A percentile compares a stretch with the other conserved stretches of the same genome.
Evolutionary conservation across 1,140 invertebrate species (phyloP).

Genomic region (Brachionus rotundiformis): DNA sequence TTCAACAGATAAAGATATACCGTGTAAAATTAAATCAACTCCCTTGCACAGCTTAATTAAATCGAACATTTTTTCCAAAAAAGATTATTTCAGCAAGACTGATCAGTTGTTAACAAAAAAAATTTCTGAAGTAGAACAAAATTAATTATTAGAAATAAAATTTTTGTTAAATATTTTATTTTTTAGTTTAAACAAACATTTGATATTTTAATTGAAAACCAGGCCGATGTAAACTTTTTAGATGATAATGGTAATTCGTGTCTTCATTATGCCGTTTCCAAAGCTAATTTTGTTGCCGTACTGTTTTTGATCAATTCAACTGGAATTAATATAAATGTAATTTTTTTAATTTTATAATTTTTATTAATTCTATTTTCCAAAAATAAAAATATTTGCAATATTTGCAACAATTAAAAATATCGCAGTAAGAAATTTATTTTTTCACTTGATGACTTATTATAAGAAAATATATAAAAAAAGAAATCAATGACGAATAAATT

Average conservation of each 20-base stretch:
- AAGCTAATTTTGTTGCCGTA: conserved; percentile 3
- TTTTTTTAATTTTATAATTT: not conserved
- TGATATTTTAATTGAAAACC: not conserved
- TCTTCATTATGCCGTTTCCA: conserved; percentile 32
- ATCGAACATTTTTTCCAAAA: conserved; percentile 39
- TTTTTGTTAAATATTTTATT: not conserved
- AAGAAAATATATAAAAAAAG: no score
- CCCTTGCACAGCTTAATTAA: conserved; percentile 18
- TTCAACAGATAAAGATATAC: not conserved
- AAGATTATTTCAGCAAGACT: not conserved
- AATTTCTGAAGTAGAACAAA: not conserved
- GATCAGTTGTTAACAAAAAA: not conserved
- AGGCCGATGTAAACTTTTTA: not conserved
- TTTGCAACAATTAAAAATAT: not conserved
- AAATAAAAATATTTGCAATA: not conserved
- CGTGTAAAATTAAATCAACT: conserved; percentile 21
- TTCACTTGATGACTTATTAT: no score
- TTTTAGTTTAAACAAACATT: conserved; percentile 43
- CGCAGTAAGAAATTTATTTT: no score
- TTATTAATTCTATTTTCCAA: not conserved
- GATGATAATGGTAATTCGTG: conserved; percentile 20
- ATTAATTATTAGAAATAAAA: not conserved
- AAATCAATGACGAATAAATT: no score
- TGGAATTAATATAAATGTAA: conserved; percentile 47
- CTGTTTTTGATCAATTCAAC: not conserved